Conservation (phyloP, 1,140 invertebrate species). For the Orius laevigatus region DNA sequence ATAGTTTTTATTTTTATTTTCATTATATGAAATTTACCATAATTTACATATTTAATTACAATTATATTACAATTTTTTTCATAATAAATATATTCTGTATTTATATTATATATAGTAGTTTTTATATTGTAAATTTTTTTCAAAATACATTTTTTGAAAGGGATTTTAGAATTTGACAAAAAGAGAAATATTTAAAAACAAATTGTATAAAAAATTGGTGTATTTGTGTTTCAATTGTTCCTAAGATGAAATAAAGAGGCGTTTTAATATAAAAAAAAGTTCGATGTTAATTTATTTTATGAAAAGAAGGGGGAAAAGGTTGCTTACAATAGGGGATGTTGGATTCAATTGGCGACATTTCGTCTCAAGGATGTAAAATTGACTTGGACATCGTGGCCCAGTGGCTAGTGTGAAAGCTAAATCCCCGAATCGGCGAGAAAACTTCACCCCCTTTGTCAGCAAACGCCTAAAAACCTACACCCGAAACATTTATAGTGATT, state of each 20-base stretch:
- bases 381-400: too few relatives aligned
- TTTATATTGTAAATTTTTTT: conserved; percentile 3
- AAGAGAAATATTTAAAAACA: conserved; percentile 5
- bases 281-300: conserved; percentile 1
- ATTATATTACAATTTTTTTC: conserved; percentile 14
- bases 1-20: conserved; percentile 14
- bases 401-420: too few relatives aligned
- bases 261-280: conserved; percentile 1
- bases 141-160: not conserved
- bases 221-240: conserved; percentile 4
- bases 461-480: not conserved
- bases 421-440: conserved; percentile 3
- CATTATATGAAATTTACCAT: conserved; percentile 12
- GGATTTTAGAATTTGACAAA: conserved; percentile 4
- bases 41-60: conserved; percentile 17
- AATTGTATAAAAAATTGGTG: conserved; percentile 15
- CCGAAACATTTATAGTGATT: not conserved
- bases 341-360: not conserved
- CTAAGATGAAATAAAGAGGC: too few relatives aligned
- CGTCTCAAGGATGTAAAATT: not conserved
- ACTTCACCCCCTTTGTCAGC: not conserved
- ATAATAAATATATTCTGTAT: conserved; percentile 15
- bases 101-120: conserved; percentile 9
- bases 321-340: conserved; percentile 3
- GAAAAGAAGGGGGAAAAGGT: not conserved